Conservation (phyloP, 2,797 vertebrate genomes). For the Ispidina picta region DNA sequence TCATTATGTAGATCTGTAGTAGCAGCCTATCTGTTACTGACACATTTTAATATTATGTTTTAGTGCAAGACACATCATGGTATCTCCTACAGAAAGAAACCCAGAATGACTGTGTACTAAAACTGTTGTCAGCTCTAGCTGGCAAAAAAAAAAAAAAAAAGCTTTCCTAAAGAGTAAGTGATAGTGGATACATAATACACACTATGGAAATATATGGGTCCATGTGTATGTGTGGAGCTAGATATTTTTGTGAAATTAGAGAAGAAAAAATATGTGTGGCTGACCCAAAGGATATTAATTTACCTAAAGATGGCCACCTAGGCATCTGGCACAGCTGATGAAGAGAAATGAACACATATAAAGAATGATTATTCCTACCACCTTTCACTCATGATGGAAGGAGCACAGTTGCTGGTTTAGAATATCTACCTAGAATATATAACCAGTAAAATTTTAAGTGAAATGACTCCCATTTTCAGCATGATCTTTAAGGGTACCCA, state of each 20-base stretch:
- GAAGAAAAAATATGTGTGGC: background rate
- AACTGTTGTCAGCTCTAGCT: background rate
- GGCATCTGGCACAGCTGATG: background rate
- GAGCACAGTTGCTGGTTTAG: background rate
- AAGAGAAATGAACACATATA: background rate
- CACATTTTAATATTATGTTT: background rate
- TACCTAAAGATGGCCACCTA: background rate
- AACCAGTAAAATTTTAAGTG: background rate
- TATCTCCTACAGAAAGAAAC: background rate
- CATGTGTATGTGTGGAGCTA: background rate
- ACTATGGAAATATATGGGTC: background rate
- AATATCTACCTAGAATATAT: background rate
- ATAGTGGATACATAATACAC: background rate
- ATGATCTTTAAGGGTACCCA: background rate
- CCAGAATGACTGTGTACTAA: background rate
- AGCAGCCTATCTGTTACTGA: background rate
- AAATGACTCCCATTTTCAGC: background rate
- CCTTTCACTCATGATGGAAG: background rate
- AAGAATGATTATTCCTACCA: background rate
- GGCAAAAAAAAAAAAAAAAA: background rate
- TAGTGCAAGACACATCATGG: background rate
- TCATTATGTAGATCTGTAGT: background rate
- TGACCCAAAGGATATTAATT: background rate
- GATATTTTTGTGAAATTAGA: background rate
- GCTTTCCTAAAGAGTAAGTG: background rate